phyloP scores from a whole-genome alignment of 2,797 vertebrate genomes.

The Vireo griseus region DNA sequence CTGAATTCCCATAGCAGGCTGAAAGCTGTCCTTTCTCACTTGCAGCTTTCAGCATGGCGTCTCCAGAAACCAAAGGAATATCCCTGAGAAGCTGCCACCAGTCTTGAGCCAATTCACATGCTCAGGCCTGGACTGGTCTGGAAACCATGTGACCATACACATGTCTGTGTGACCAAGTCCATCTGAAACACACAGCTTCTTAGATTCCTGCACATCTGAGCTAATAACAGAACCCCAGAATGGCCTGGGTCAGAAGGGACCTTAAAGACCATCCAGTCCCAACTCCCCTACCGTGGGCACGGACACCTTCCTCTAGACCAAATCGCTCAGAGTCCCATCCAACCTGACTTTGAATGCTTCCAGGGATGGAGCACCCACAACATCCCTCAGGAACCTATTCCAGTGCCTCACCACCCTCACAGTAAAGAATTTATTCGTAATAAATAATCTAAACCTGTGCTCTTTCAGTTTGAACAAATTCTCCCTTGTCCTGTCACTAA shows the following conservation, averaged over 20 bases:
- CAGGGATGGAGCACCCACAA: neutral
- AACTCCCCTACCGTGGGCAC: neutral
- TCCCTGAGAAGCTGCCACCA: accelerated
- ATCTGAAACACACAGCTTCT: neutral
- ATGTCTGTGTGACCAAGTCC: neutral
- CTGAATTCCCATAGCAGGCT: neutral
- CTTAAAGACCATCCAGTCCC: neutral
- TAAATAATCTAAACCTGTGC: neutral
- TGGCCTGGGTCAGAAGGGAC: neutral
- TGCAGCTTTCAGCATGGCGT: neutral
- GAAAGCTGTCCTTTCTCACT: neutral
- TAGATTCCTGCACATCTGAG: neutral
- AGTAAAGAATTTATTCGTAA: neutral
- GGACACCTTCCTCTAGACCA: neutral
- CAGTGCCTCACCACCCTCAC: neutral
- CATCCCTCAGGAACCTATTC: neutral
- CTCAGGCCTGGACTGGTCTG: neutral
- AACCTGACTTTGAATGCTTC: neutral
- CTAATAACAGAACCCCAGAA: neutral
- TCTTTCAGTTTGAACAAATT: neutral
- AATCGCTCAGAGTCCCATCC: neutral
- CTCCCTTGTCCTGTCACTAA: neutral
- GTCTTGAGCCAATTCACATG: neutral
- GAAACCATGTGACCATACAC: neutral
- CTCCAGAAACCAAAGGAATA: neutral